These are phyloP conservation scores for Poecilia gillii DNA, from an alignment of 2,797 vertebrate genomes.

Conservation along the genomic window DNA sequence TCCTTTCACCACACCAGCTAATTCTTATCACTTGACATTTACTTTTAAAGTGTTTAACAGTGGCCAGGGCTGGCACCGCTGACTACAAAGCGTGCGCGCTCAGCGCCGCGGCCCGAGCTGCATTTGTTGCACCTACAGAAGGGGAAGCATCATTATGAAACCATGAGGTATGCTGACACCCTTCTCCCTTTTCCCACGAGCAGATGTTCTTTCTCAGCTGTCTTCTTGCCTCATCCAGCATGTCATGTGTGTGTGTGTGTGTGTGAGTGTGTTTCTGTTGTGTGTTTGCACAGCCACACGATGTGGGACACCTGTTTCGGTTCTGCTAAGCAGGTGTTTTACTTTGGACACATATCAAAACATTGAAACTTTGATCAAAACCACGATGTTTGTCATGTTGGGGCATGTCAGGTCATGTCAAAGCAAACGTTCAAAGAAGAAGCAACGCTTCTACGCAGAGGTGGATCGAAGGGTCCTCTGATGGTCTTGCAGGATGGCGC, in stretches of 20 bases:
- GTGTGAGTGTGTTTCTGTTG: background rate
- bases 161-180: conserved; percentile 16
- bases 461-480: background rate
- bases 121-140: conserved; percentile 11
- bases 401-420: conserved; percentile 28
- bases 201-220: conserved; percentile 49
- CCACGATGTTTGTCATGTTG: conserved; percentile 12
- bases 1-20: conserved; percentile 29
- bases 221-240: conserved; percentile 22
- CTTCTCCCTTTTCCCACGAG: conserved; percentile 27
- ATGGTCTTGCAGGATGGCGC: background rate
- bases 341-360: conserved; percentile 35
- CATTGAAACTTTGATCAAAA: conserved; percentile 43
- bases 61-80: background rate
- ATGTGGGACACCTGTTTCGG: conserved; percentile 60
- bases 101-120: background rate
- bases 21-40: conserved; percentile 53
- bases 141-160: conserved; percentile 44
- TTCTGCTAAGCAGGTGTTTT: conserved; percentile 59
- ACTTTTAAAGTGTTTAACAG: background rate
- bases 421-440: background rate
- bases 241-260: background rate
- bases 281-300: conserved; percentile 16
- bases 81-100: background rate
- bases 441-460: background rate